Base-by-base conservation (phyloP, 2,113 vertebrate species). In the Seriola aureovittata region DNA sequence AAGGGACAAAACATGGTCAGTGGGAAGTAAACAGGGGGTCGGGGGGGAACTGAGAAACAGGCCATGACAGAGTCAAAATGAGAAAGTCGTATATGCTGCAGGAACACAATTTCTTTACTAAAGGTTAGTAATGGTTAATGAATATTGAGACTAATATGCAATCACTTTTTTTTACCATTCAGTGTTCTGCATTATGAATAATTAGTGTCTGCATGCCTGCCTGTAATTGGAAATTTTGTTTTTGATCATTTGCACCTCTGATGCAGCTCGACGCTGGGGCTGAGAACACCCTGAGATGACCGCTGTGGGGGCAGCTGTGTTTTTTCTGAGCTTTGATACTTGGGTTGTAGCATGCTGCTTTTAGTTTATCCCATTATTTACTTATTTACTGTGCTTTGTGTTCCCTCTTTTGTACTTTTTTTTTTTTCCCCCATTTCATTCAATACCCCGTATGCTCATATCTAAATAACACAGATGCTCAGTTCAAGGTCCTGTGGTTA, bases 111-210 rank as follows among this genome's bases (percentile, higher is more conserved):
- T 52, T 6, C 16, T 52, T 52, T 52, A 9, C 54, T 25, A 11
- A 57, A 54, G 52, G 8, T 54, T n/a, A 54, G 52, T 8, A 6
- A 12, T 8, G 12, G 25, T 32, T 59, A 8, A 23, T 32, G 13
- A 11, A 59, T 59, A 32, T 32, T 23, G 11, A 57, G 54, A 32
- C 11, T 14, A 32, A 32, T 32, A 29, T 7, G 54, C 12, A 34
- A 38, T 21, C 12, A 10, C 11, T 42, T 42, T 42, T 42, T 52
- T 36, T 14, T 14, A 17, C n/a, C 32, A 14, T 4, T 44, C 19
- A 81, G 34, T 75, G 23, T n/a, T 54, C 25, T 42, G 21, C 16
- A 40, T 9, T 34, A 29, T 80, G 58, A 69, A 17, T 75, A 69
- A 69, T 52, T 36, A 10, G 7, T 36, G 9, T 68, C 34, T 36